phyloP scores from a whole-genome alignment of 2,113 vertebrate genomes.

The Bagarius yarrelli region DNA sequence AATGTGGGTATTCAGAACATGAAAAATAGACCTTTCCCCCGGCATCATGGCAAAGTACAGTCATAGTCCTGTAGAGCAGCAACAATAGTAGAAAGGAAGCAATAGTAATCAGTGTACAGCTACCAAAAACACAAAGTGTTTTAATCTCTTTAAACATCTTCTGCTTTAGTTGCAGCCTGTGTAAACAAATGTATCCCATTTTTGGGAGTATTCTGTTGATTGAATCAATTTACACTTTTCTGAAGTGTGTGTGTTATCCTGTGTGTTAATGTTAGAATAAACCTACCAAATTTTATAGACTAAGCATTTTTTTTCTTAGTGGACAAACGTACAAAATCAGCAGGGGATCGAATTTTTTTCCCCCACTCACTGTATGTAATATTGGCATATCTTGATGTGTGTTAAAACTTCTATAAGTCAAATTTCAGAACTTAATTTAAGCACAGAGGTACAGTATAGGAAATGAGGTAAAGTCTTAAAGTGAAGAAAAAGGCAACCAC shows the following conservation, averaged over 20 bases:
- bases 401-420: constrained; percentile 10
- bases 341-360: too few species aligned
- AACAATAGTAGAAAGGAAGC: constrained; percentile 38
- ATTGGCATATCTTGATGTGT: background rate
- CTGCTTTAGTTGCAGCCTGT: background rate
- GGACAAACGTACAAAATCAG: too few species aligned
- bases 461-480: constrained; percentile 31
- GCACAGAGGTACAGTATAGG: background rate
- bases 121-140: background rate
- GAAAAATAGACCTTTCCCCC: constrained; percentile 16
- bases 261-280: too few species aligned
- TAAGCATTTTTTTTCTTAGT: too few species aligned
- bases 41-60: constrained; percentile 19
- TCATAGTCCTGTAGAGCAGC: constrained; percentile 31
- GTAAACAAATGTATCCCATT: background rate
- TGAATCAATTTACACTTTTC: too few species aligned
- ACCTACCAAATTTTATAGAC: too few species aligned
- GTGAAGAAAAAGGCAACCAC: constrained; percentile 31
- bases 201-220: background rate
- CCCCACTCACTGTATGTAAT: too few species aligned
- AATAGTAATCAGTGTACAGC: background rate
- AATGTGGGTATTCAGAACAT: constrained; percentile 3
- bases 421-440: constrained; percentile 19
- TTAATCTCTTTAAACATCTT: background rate
- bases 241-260: too few species aligned